Evolutionary conservation across 2,888 invertebrate genomes (phyloP).

Genomic region (Gisinianus flammeolus): DNA sequence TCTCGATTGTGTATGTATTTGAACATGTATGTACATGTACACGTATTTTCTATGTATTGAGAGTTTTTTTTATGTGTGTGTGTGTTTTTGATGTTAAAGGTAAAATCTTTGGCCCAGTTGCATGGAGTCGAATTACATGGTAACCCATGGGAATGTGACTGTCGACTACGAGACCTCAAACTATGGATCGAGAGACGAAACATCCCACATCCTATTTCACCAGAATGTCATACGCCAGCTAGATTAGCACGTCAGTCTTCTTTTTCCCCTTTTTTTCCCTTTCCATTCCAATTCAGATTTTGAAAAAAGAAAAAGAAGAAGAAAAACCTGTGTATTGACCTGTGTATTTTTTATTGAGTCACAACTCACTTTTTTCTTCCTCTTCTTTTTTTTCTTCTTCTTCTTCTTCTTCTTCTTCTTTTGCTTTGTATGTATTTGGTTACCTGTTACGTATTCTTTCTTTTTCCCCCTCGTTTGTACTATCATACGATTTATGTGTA

Average conservation of each 20-base stretch:
- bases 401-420: neutral
- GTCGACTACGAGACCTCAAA: constrained; percentile 79
- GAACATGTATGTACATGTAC: too few relatives aligned
- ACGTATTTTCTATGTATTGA: neutral
- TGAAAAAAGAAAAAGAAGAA: neutral
- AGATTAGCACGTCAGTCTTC: constrained; percentile 57
- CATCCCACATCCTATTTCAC: constrained; percentile 77
- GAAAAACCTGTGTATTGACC: neutral
- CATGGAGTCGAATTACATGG: constrained; percentile 83
- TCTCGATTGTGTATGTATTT: too few relatives aligned
- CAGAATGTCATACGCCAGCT: constrained; percentile 68
- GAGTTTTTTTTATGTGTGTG: neutral
- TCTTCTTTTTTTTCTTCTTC: constrained; percentile 1
- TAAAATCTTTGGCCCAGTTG: constrained; percentile 62
- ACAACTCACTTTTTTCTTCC: neutral
- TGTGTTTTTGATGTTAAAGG: constrained; percentile 48
- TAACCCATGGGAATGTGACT: constrained; percentile 89
- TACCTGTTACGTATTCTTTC: neutral
- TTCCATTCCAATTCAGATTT: constrained; percentile 10
- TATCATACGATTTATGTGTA: too few relatives aligned
- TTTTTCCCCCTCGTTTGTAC: neutral
- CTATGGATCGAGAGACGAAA: constrained; percentile 74
- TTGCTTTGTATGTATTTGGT: neutral
- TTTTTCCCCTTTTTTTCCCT: neutral
- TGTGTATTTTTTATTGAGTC: neutral